Conservation (phyloP, 1,140 invertebrate genomes). For the Tenebrio molitor region DNA sequence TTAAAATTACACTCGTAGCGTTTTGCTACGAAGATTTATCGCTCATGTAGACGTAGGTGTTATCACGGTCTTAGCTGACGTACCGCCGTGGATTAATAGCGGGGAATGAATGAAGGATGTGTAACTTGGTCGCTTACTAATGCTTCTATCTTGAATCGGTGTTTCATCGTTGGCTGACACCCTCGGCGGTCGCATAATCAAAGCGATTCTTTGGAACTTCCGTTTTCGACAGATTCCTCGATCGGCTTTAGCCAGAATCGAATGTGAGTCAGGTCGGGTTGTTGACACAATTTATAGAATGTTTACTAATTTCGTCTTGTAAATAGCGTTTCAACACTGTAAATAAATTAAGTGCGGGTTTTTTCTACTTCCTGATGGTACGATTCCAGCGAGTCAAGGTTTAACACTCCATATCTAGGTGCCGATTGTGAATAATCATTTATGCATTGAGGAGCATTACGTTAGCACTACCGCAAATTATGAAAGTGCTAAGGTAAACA, state of each 20-base stretch:
- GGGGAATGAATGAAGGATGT: conserved; percentile 17
- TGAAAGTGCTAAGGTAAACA: no score
- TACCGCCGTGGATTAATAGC: neutral
- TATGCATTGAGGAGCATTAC: no score
- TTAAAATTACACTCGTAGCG: no score
- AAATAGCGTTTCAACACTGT: conserved; percentile 6
- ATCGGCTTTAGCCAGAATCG: neutral
- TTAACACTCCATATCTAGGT: no score
- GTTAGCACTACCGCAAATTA: no score
- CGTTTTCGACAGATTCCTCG: neutral
- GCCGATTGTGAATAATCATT: no score
- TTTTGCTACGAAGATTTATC: no score
- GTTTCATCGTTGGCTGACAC: no score
- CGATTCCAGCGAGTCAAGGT: neutral
- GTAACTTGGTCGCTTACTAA: neutral
- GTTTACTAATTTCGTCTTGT: conserved; percentile 8
- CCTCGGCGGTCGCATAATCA: no score
- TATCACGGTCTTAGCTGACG: no score
- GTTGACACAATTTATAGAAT: conserved; percentile 19
- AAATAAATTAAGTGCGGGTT: conserved; percentile 23
- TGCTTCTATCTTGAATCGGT: no score
- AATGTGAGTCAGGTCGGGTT: conserved; percentile 7
- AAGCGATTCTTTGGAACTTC: no score
- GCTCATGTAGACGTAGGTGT: neutral
- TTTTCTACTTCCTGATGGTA: neutral